Evolutionary conservation across 2,113 vertebrate species (phyloP), one percentile per base, ranked within the genome.

Genomic region (Pelecanoides urinatrix): DNA sequence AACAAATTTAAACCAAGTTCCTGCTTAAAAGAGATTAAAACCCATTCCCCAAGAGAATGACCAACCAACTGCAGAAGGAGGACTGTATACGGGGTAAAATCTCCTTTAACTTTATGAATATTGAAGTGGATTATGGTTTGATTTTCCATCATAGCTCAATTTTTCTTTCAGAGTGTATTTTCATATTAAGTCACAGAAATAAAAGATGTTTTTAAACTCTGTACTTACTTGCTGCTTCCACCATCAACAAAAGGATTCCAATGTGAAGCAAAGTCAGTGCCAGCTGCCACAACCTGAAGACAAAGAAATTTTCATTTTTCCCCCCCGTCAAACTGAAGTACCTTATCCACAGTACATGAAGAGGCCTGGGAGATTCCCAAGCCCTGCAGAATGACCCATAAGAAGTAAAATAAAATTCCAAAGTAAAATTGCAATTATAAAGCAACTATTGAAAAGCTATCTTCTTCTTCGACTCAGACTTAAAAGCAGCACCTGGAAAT

Each of bases 171-270:
- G 32, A 7, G 47, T 4, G 7, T 21, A 52, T 32, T 91, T 77
- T 90, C 82, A 40, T 5, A 6, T 9, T 6, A 61, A 74, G 29
- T 6, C 83, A 75, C 36, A 83, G 50, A 91, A 87, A 53, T 32
- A 53, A 53, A 74, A 81, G 44, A 20, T 18, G 30, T 6, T 70
- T 86, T 82, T 30, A 7, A 79, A 47, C 19, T 30, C 30, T 14
- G 10, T 34, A 96, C 97, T 98, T 97, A 99, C 99, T 98, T 99
- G 98, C 97, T 98, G 98, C 98, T 98, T 97, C 98, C 98, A 92
- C 98, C 98, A 34, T 99, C 99, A 71, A 98, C 96, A 95, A 99
- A 99, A 78, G 99, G 98, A 96, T 98, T 99, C 99, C 99, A 99
- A 45, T 98, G 99, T 2, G 98, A 99, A 76, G 98, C 95, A 91